phyloP scores from a whole-genome alignment of 2,113 vertebrate species.

The Microtus ochrogaster region DNA sequence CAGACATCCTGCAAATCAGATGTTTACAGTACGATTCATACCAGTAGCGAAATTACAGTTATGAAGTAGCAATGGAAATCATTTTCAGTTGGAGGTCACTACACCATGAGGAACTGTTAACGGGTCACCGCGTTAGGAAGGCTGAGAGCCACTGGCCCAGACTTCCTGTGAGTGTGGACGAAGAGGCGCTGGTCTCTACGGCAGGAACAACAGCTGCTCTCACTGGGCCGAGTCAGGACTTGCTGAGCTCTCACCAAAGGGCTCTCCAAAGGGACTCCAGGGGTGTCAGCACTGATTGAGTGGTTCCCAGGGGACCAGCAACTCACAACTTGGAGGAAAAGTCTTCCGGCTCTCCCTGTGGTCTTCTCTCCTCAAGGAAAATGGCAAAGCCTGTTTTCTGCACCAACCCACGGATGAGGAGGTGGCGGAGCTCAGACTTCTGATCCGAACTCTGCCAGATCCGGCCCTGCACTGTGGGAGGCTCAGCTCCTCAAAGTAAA shows the following conservation, averaged over 20 bases:
- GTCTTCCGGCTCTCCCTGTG: neutral
- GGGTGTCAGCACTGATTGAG: neutral
- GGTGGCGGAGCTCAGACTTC: neutral
- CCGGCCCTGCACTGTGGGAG: neutral
- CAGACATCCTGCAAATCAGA: neutral
- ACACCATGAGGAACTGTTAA: neutral
- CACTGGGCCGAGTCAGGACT: neutral
- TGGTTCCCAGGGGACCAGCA: neutral
- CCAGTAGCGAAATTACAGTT: neutral
- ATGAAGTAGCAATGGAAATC: neutral
- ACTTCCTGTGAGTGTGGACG: neutral
- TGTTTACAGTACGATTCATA: neutral
- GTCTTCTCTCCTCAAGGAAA: slow-evolving; percentile 13
- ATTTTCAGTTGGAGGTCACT: neutral
- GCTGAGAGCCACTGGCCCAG: no score
- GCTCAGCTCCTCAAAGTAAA: slow-evolving; percentile 16
- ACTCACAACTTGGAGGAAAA: neutral
- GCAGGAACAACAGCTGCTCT: neutral
- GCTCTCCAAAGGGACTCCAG: neutral
- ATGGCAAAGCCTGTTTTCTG: slow-evolving; percentile 5
- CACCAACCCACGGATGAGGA: neutral
- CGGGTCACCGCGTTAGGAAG: neutral
- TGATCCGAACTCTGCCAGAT: neutral
- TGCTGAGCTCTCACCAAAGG: neutral
- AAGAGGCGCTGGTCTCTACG: neutral